Evolutionary conservation across 2,888 invertebrate genomes (phyloP).

Genomic region (Tanypteryx hageni): DNA sequence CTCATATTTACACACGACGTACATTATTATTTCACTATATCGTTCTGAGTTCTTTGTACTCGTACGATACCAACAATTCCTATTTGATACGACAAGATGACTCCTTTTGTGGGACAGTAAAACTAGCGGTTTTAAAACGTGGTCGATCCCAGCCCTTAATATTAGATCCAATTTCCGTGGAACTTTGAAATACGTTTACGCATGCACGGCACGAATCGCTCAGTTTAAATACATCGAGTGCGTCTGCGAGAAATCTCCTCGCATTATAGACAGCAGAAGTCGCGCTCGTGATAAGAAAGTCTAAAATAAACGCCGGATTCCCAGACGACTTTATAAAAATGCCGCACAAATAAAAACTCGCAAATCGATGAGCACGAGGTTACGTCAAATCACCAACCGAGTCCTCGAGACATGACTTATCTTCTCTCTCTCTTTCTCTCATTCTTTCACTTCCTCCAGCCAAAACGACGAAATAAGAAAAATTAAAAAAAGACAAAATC

Average conservation of each 20-base stretch:
- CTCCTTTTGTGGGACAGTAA: too few species aligned
- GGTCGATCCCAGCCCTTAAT: too few species aligned
- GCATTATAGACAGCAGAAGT: not conserved
- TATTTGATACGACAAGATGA: too few species aligned
- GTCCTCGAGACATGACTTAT: conserved; percentile 3
- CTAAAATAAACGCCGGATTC: not conserved
- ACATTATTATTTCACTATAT: too few species aligned
- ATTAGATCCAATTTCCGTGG: too few species aligned
- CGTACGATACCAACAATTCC: too few species aligned
- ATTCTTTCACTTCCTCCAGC: not conserved
- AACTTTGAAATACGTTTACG: too few species aligned
- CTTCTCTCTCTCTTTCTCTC: not conserved
- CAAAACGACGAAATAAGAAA: not conserved
- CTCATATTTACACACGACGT: too few species aligned
- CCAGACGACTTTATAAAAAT: not conserved
- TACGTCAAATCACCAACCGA: conserved; percentile 8
- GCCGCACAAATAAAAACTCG: not conserved
- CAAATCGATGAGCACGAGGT: conserved; percentile 30
- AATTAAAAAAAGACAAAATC: conserved; percentile 27
- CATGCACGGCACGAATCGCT: not conserved
- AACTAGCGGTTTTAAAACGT: too few species aligned
- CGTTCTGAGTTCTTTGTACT: too few species aligned
- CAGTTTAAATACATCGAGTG: not conserved
- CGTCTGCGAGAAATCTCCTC: not conserved
- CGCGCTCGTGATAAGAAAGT: not conserved